These are phyloP conservation scores for Epiblema foenella DNA, from an alignment of 2,888 invertebrate genomes.

Conservation along the genomic window DNA sequence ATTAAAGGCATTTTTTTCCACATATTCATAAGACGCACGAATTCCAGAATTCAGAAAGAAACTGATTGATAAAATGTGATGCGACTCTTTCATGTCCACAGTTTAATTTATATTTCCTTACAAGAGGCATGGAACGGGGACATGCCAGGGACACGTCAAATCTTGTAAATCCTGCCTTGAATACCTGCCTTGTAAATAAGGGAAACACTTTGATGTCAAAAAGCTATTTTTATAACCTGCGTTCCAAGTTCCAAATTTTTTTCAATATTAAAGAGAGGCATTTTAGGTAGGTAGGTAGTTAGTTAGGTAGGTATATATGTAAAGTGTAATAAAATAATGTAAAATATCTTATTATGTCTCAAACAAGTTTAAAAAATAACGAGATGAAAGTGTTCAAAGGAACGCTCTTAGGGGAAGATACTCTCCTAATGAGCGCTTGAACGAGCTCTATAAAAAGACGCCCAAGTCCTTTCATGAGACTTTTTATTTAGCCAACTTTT, in stretches of 20 bases:
- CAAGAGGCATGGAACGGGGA: too few species aligned
- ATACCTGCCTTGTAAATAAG: not conserved
- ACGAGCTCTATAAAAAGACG: slow-evolving; percentile 14
- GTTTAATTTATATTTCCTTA: too few species aligned
- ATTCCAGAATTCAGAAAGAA: too few species aligned
- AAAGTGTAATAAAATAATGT: not conserved
- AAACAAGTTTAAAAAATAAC: slow-evolving; percentile 27
- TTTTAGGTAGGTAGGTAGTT: too few species aligned
- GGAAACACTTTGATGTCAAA: not conserved
- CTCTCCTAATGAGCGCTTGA: slow-evolving; percentile 20
- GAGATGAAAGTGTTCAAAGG: slow-evolving; percentile 24
- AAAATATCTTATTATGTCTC: slow-evolving; percentile 13
- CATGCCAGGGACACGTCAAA: too few species aligned
- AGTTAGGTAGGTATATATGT: not conserved
- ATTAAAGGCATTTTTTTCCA: too few species aligned
- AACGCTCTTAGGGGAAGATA: slow-evolving; percentile 8
- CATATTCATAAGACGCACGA: too few species aligned
- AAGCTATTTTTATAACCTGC: not conserved
- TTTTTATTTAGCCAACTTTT: slow-evolving; percentile 16
- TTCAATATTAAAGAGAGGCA: not conserved
- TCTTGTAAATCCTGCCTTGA: too few species aligned
- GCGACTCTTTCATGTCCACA: too few species aligned
- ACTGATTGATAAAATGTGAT: too few species aligned
- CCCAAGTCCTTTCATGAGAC: slow-evolving; percentile 26
- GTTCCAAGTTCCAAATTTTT: not conserved